These are phyloP conservation scores for Argynnis bischoffii DNA, from an alignment of 2,888 invertebrate species.

Conservation along the genomic window DNA sequence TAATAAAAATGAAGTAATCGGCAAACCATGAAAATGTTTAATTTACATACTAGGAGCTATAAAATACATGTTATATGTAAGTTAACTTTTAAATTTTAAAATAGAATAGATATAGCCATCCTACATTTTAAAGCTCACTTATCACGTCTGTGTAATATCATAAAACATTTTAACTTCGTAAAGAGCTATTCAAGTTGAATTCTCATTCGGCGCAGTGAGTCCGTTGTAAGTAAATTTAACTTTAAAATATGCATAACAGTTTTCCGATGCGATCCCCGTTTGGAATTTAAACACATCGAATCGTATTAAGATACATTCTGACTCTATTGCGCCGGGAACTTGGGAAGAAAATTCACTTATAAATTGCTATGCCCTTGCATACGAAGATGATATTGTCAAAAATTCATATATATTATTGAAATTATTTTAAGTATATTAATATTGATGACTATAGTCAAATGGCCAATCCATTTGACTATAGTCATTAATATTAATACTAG, in stretches of 20 bases:
- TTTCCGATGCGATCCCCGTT: conserved; percentile 78
- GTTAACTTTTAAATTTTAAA: neutral
- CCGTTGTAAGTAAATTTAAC: conserved; percentile 77
- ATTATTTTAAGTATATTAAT: neutral
- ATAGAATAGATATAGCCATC: conserved; percentile 1
- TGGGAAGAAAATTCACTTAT: conserved; percentile 56
- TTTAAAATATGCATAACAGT: conserved; percentile 83
- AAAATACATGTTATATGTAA: no score
- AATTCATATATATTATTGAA: neutral
- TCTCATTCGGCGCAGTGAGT: conserved; percentile 63
- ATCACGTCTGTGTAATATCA: conserved; percentile 63
- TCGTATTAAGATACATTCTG: conserved; percentile 80
- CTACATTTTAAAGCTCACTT: conserved; percentile 7
- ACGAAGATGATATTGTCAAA: conserved; percentile 1
- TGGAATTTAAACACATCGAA: conserved; percentile 78
- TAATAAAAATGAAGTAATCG: no score
- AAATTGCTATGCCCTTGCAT: conserved; percentile 32
- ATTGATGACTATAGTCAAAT: no score
- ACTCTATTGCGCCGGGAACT: conserved; percentile 71
- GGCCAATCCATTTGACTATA: no score
- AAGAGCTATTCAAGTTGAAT: conserved; percentile 67
- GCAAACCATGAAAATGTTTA: no score
- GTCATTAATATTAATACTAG: no score
- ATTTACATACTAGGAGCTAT: no score
- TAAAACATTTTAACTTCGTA: conserved; percentile 74